Evolutionary conservation across 2,113 vertebrate genomes (phyloP).

Genomic region (Gallinago undulata): DNA sequence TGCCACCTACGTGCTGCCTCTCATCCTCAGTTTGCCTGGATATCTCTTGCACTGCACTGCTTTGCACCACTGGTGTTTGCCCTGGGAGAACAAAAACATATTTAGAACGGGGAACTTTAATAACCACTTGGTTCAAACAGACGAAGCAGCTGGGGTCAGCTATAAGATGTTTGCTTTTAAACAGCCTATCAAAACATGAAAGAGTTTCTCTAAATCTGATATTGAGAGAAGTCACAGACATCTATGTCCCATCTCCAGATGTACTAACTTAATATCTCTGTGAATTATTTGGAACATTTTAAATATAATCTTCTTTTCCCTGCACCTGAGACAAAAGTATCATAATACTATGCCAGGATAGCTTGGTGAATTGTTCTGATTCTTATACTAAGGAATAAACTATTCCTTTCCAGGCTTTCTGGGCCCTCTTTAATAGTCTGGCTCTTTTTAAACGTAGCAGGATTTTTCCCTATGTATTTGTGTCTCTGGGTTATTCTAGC

Average conservation of each 20-base stretch:
- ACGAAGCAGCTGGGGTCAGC: background rate
- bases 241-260: background rate
- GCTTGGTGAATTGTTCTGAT: background rate
- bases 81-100: background rate
- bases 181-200: background rate
- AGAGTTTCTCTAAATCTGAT: background rate
- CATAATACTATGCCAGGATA: background rate
- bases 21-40: background rate
- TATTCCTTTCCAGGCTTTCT: background rate
- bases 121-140: background rate
- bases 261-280: background rate
- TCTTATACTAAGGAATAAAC: background rate
- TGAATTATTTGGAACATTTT: background rate
- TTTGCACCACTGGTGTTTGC: background rate
- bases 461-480: background rate
- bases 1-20: background rate
- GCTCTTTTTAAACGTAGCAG: background rate
- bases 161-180: background rate
- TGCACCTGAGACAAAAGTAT: background rate
- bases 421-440: background rate
- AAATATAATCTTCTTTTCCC: background rate
- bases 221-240: background rate
- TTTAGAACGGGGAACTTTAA: background rate
- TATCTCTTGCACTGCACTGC: background rate
- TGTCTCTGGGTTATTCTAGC: background rate